Percentiles rank a stretch among this genome's conserved stretches.
These are phyloP conservation scores for Polymixis flavicincta DNA, from an alignment of 2,888 invertebrate species.

Conservation along the genomic window DNA sequence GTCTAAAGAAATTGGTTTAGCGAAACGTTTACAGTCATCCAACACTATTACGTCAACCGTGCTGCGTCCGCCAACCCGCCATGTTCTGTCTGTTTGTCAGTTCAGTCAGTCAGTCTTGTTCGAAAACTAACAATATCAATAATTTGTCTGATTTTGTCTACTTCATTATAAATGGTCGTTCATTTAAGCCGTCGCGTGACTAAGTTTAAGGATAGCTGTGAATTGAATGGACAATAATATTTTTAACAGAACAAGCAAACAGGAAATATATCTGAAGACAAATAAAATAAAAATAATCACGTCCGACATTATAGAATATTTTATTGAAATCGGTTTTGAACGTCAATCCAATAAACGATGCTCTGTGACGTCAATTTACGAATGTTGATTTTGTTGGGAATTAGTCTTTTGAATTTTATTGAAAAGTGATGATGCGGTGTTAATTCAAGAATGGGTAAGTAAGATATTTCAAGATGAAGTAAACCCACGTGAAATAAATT, in stretches of 20 bases:
- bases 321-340: slow-evolving; percentile 66
- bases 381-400: slow-evolving; percentile 81
- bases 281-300: background rate
- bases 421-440: slow-evolving; percentile 74
- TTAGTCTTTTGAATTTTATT: slow-evolving; percentile 67
- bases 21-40: background rate
- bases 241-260: background rate
- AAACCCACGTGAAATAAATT: slow-evolving; percentile 9
- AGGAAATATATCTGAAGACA: background rate
- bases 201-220: fast-evolving
- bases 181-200: background rate
- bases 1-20: background rate
- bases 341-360: slow-evolving; percentile 51
- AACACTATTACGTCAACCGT: slow-evolving; percentile 10
- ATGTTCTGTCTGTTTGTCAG: too few relatives aligned
- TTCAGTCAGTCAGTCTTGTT: slow-evolving; percentile 27
- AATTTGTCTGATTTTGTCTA: too few relatives aligned
- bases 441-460: slow-evolving; percentile 80
- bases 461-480: slow-evolving; percentile 8
- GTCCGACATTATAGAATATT: background rate
- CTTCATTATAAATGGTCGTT: too few relatives aligned
- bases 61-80: slow-evolving; percentile 16
- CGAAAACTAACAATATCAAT: slow-evolving; percentile 29
- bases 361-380: slow-evolving; percentile 65
- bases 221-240: background rate